Evolutionary conservation across 2,888 invertebrate genomes (phyloP).

Genomic region (Cabera pusaria): DNA sequence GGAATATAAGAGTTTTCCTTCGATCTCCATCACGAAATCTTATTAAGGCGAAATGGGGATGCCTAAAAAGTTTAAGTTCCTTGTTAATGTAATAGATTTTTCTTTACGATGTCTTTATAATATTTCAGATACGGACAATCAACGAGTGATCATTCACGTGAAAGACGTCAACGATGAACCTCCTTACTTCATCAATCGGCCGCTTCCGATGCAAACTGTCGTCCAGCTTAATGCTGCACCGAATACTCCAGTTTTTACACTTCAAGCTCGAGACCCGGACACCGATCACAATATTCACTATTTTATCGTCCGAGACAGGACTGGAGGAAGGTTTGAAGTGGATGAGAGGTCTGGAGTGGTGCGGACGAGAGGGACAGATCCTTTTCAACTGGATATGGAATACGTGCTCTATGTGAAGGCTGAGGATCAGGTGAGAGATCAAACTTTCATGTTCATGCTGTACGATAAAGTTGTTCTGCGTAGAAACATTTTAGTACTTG

Average conservation of each 20-base stretch:
- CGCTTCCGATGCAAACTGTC: conserved; percentile 98
- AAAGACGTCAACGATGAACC: conserved; percentile 98
- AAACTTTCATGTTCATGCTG: no score
- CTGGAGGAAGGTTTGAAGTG: conserved; percentile 91
- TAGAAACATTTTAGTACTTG: no score
- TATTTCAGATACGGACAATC: conserved; percentile 94
- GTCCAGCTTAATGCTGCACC: conserved; percentile 97
- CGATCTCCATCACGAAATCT: not conserved
- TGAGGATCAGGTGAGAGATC: conserved; percentile 92
- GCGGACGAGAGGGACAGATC: conserved; percentile 94
- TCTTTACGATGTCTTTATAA: no score
- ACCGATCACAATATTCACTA: conserved; percentile 98
- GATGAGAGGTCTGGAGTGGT: conserved; percentile 97
- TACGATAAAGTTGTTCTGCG: no score
- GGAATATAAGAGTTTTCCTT: not conserved
- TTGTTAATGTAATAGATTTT: no score
- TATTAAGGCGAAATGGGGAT: no score
- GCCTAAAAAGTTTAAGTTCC: no score
- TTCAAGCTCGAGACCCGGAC: conserved; percentile 98
- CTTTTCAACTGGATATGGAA: conserved; percentile 97
- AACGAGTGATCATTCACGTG: conserved; percentile 96
- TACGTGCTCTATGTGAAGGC: conserved; percentile 98
- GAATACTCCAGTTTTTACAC: conserved; percentile 98
- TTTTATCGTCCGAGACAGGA: conserved; percentile 96
- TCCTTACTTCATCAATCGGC: conserved; percentile 98